phyloP scores from a whole-genome alignment of 2,888 invertebrate species.

The Vannuccia rotundouncinata region DNA sequence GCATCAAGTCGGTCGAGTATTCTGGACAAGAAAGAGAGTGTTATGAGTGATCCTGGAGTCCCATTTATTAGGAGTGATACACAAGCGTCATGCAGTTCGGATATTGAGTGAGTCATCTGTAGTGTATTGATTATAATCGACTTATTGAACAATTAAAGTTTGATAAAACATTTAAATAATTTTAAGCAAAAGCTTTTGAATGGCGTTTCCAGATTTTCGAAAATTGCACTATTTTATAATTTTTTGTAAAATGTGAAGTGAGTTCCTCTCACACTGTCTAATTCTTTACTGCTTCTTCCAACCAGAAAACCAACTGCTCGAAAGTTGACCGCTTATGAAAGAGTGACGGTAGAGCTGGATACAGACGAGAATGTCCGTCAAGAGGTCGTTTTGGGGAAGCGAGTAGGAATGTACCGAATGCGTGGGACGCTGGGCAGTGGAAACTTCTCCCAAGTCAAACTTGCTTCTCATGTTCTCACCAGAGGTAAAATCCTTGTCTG shows the following conservation, averaged over 20 bases:
- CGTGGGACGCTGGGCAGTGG: conserved; percentile 70
- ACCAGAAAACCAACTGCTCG: neutral
- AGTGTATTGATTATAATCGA: neutral
- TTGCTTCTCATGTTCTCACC: conserved; percentile 68
- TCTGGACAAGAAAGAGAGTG: neutral
- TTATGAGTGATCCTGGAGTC: neutral
- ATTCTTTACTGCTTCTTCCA: too few relatives aligned
- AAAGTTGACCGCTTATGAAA: conserved; percentile 43
- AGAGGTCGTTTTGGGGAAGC: conserved; percentile 66
- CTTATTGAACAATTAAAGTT: neutral
- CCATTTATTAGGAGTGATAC: neutral
- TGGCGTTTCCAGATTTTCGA: neutral
- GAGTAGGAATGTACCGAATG: conserved; percentile 69
- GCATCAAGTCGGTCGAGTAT: neutral
- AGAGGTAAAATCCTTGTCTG: too few relatives aligned
- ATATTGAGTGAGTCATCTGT: neutral
- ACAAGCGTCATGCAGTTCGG: neutral
- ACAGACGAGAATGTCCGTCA: conserved; percentile 57
- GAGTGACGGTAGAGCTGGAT: conserved; percentile 43
- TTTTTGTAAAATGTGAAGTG: too few relatives aligned
- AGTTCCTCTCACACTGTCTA: too few relatives aligned
- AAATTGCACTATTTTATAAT: neutral
- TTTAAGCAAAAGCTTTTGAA: neutral
- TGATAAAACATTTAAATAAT: neutral
- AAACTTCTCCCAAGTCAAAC: conserved; percentile 72